Evolutionary conservation across 2,113 vertebrate species (phyloP), one percentile per base, ranked within the genome.

Genomic region (Solea senegalensis): DNA sequence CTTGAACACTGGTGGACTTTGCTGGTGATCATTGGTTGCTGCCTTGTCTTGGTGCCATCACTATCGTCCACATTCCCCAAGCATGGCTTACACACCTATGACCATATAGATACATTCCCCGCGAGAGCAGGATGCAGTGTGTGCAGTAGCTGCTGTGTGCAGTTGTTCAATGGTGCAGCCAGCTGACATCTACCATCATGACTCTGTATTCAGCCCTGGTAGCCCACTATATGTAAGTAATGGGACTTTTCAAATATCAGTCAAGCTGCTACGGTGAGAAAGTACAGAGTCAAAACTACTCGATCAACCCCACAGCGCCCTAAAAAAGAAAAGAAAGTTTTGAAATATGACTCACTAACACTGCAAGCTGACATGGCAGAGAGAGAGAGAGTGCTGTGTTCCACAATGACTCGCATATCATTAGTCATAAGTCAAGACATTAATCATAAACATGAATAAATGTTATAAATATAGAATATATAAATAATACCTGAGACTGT

Each of bases 401-500:
- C 83, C 74, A 81, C 66, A 65, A 73, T 76, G 66, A 90, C 78
- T 83, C 58, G 51, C 83, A 90, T 81, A 82, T 90, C 85, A 89
- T 86, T 75, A 86, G 71, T 90, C 81, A 89, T 85, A 78, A 72
- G 72, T 85, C 76, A 78, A 77, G 57, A 86, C 67, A 83, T 87
- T 72, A 86, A 87, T 81, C 83, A 90, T 80, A 82, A 74, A 89
- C 76, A 79, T 74, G 52, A 80, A 83, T 87, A 90, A 83, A 92
- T 92, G 86, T 91, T 91, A 92, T 86, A 89, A 90, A 87, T 91
- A 87, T 85, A 91, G 86, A 90, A 72, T 90, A 91, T 90, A 88
- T 87, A 90, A 91, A 89, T 89, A 90, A 91, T 85, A 92, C 88
- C 90, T 85, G 89, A 93, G 92, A 93, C 94, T 93, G 93, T 94